Evolutionary conservation across 1,140 invertebrate genomes (phyloP).

Genomic region (Calliphora vicina): DNA sequence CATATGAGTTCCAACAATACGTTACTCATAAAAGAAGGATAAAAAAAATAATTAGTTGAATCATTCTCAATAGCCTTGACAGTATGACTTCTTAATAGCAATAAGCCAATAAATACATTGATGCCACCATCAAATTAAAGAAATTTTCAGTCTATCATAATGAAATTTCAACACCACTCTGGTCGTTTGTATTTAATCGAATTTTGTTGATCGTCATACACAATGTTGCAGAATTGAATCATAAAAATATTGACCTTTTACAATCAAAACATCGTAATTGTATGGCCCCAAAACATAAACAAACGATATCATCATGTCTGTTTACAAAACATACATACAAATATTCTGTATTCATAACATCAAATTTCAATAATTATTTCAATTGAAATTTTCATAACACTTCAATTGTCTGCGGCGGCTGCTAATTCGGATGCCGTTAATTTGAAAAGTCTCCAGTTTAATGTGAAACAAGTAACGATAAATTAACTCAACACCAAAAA

Average conservation of each 20-base stretch:
- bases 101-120: neutral
- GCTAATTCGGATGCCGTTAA: neutral
- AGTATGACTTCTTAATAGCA: neutral
- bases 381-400: neutral
- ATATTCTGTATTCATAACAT: neutral
- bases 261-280: neutral
- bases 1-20: too few species aligned
- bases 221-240: neutral
- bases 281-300: neutral
- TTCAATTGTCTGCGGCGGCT: neutral
- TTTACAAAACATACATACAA: neutral
- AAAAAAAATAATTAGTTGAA: too few species aligned
- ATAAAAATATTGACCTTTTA: neutral
- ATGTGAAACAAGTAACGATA: neutral
- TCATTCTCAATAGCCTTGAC: neutral
- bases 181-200: neutral
- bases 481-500: neutral
- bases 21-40: too few species aligned
- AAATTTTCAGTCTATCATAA: neutral
- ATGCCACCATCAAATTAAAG: neutral
- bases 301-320: neutral
- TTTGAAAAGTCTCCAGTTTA: neutral
- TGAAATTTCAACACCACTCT: neutral
- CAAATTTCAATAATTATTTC: neutral
- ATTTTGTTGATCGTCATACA: neutral